Evolutionary conservation across 2,888 invertebrate species (phyloP).

Genomic region (Caenorhabditis macrosperma): DNA sequence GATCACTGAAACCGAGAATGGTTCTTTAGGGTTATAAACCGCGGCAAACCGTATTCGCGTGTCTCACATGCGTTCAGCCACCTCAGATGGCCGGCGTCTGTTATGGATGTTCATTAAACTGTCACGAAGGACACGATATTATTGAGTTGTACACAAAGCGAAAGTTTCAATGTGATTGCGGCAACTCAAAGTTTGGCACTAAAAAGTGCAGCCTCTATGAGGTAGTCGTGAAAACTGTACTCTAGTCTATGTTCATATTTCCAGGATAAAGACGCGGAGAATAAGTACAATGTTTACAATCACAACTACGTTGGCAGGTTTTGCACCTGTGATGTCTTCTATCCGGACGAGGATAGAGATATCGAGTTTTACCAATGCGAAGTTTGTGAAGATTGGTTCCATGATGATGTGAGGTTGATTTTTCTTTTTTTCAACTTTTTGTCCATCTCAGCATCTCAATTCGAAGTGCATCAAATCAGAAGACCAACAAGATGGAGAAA

Average conservation of each 20-base stretch:
- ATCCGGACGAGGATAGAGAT: constrained; percentile 89
- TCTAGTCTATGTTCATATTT: background rate
- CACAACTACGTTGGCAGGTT: constrained; percentile 92
- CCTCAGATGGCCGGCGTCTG: constrained; percentile 84
- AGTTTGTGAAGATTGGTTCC: constrained; percentile 98
- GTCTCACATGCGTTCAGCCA: constrained; percentile 87
- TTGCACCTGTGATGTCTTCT: constrained; percentile 92
- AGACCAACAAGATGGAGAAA: background rate
- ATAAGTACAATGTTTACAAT: constrained; percentile 85
- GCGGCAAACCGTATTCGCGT: constrained; percentile 95
- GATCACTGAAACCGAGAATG: background rate
- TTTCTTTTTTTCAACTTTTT: background rate
- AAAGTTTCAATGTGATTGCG: constrained; percentile 83
- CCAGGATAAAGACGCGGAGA: constrained; percentile 84
- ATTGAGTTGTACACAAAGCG: constrained; percentile 95
- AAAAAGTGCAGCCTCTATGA: constrained; percentile 80
- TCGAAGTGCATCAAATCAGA: background rate
- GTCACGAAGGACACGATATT: constrained; percentile 96
- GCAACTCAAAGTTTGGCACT: constrained; percentile 84
- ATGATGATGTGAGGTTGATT: constrained; percentile 84
- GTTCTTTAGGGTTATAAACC: constrained; percentile 88
- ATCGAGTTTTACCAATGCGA: constrained; percentile 97
- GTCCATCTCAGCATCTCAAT: background rate
- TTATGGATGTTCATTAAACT: constrained; percentile 92
- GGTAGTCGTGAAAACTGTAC: too few species aligned